Evolutionary conservation across 2,113 vertebrate genomes (phyloP).

Genomic region (Ondatra zibethicus): DNA sequence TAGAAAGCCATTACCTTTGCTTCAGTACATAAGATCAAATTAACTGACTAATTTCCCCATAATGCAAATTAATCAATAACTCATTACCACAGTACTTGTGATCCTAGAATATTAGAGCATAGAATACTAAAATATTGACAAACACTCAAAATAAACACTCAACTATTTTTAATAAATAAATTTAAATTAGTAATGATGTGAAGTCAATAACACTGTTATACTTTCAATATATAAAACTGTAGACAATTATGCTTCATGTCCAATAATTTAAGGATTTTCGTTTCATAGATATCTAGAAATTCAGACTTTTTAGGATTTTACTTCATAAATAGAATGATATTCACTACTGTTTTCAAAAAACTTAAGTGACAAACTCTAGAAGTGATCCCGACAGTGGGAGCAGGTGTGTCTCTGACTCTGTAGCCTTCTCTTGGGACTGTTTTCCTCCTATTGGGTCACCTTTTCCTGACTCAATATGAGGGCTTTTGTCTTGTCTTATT

Average conservation of each 20-base stretch:
- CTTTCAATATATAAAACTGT: too few relatives aligned
- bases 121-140: background rate
- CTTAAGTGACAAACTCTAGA: background rate
- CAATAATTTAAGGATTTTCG: too few relatives aligned
- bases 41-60: background rate
- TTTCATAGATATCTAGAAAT: too few relatives aligned
- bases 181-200: too few relatives aligned
- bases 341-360: background rate
- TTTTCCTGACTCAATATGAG: background rate
- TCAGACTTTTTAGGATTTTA: too few relatives aligned
- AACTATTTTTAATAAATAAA: too few relatives aligned
- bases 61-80: conserved; percentile 10
- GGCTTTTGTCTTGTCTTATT: background rate
- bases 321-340: too few relatives aligned
- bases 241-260: too few relatives aligned
- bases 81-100: background rate
- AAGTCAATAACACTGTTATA: too few relatives aligned
- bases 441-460: background rate
- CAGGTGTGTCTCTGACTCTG: background rate
- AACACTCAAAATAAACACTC: too few relatives aligned
- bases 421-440: background rate
- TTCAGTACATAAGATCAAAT: conserved; percentile 5
- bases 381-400: background rate
- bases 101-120: background rate
- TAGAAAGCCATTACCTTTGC: background rate